phyloP scores from a whole-genome alignment of 2,888 invertebrate genomes.

The Agrochola lychnidis region DNA sequence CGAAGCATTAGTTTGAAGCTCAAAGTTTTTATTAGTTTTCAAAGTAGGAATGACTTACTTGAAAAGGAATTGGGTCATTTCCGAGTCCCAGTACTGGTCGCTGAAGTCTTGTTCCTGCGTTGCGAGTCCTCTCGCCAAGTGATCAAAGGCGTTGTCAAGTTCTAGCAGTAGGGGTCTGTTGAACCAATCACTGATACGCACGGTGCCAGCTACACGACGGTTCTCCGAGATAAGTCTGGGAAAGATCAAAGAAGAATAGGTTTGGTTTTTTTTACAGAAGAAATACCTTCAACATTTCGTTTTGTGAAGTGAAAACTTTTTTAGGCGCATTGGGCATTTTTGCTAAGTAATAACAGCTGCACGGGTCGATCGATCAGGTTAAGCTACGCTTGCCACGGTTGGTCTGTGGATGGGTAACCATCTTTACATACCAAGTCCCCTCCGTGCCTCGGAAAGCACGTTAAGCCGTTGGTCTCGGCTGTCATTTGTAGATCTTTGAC shows the following conservation, averaged over 20 bases:
- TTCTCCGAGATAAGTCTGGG: constrained; percentile 91
- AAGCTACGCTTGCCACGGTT: too few relatives aligned
- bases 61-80: constrained; percentile 91
- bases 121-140: constrained; percentile 93
- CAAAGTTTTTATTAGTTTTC: constrained; percentile 44
- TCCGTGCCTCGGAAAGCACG: too few relatives aligned
- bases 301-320: too few relatives aligned
- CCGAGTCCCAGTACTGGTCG: constrained; percentile 94
- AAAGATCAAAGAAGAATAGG: constrained; percentile 4
- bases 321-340: too few relatives aligned
- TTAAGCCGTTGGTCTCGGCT: too few relatives aligned
- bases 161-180: constrained; percentile 93
- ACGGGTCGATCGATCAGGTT: too few relatives aligned
- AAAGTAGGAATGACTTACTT: constrained; percentile 75
- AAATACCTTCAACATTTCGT: neutral
- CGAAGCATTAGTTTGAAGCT: constrained; percentile 12
- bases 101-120: constrained; percentile 94
- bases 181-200: constrained; percentile 94
- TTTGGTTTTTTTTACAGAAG: neutral
- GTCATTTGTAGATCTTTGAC: too few relatives aligned
- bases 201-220: constrained; percentile 87
- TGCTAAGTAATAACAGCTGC: too few relatives aligned
- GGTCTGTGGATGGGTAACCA: too few relatives aligned
- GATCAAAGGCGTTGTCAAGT: constrained; percentile 92
- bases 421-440: too few relatives aligned